These are phyloP conservation scores for Hypselothyrea guttata DNA, from an alignment of 2,888 invertebrate genomes.

Conservation along the genomic window DNA sequence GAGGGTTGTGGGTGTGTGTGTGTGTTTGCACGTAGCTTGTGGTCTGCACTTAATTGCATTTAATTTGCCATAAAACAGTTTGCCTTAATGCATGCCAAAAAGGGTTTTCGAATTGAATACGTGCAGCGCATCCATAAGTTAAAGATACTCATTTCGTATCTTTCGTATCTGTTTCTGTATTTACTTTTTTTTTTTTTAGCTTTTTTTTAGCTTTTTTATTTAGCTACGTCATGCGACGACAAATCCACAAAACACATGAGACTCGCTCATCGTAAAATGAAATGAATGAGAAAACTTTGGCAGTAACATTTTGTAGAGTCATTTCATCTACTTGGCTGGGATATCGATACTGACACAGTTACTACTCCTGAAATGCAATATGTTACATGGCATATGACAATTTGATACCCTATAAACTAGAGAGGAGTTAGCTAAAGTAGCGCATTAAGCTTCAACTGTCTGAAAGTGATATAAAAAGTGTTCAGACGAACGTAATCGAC, in stretches of 20 bases:
- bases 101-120: conserved; percentile 65
- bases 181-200: conserved; percentile 1
- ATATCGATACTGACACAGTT: conserved; percentile 1
- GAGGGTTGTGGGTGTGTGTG: background rate
- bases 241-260: conserved; percentile 4
- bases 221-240: conserved; percentile 23
- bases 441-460: no score
- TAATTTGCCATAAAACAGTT: conserved; percentile 68
- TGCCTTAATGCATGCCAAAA: conserved; percentile 56
- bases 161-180: background rate
- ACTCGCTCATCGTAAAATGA: background rate
- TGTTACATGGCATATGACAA: conserved; percentile 16
- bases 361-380: conserved; percentile 8
- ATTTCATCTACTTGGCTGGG: conserved; percentile 27
- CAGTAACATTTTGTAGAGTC: conserved; percentile 6
- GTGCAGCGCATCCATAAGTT: conserved; percentile 60
- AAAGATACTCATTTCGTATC: conserved; percentile 9
- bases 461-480: no score
- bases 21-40: conserved; percentile 15
- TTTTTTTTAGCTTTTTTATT: no score
- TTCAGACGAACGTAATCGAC: no score
- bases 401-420: no score
- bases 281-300: conserved; percentile 5
- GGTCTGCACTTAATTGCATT: conserved; percentile 64
- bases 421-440: no score